Conservation (phyloP, 2,113 vertebrate species). For the Anser brachyrhynchus region DNA sequence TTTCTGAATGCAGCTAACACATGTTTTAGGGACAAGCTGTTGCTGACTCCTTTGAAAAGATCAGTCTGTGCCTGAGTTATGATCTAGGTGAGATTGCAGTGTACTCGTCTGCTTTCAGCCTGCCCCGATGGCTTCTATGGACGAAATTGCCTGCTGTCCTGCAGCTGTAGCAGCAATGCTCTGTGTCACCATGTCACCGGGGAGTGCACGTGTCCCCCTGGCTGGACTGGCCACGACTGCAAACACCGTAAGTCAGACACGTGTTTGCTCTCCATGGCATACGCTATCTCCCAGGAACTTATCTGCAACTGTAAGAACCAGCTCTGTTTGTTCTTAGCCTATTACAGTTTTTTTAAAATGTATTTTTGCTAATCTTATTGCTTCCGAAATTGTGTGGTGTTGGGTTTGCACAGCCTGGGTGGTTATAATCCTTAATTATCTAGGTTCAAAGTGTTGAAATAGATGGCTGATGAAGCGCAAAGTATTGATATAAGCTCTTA, state of each 20-base stretch:
- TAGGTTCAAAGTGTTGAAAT: slow-evolving; percentile 58
- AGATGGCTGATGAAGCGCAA: slow-evolving; percentile 68
- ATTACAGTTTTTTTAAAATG: slow-evolving; percentile 22
- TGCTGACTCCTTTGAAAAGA: not conserved
- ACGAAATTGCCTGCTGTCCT: slow-evolving; percentile 34
- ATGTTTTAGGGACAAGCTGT: not conserved
- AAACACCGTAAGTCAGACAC: slow-evolving; percentile 15
- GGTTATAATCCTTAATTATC: slow-evolving; percentile 74
- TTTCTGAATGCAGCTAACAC: not conserved
- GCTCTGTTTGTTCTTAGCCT: slow-evolving; percentile 35
- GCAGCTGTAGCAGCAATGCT: slow-evolving; percentile 52
- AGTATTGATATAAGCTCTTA: slow-evolving; percentile 68
- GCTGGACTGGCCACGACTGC: slow-evolving; percentile 45
- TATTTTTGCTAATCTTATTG: slow-evolving; percentile 48
- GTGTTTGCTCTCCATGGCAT: not conserved
- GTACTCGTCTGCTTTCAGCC: slow-evolving; percentile 41
- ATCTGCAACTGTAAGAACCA: not conserved
- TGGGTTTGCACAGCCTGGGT: slow-evolving; percentile 54
- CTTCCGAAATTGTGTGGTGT: slow-evolving; percentile 57
- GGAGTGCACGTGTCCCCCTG: slow-evolving; percentile 42
- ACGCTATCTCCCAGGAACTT: not conserved
- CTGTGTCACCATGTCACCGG: slow-evolving; percentile 68
- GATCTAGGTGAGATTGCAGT: not conserved
- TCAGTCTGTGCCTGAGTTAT: not conserved
- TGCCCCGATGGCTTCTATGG: slow-evolving; percentile 65